Evolutionary conservation across 2,888 invertebrate genomes (phyloP), one percentile per base, ranked within the genome.

Genomic region (Endomychus coccineus): DNA sequence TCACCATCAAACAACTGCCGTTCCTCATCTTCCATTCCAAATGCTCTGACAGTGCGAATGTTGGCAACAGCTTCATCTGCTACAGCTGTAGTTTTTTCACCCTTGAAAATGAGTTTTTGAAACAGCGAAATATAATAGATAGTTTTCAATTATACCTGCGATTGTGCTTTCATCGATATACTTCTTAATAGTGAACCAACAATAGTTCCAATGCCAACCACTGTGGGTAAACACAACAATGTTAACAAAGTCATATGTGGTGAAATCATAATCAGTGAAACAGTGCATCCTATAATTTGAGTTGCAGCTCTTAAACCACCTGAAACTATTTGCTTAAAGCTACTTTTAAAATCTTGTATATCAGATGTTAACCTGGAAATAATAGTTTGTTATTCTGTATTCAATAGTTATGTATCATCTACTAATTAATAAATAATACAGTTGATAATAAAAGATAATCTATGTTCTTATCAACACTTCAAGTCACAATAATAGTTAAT

Each of bases 301-400:
- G 94, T 84, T 3, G 75, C 64, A 28, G 91, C 89, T 38, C 91
- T 71, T 16, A 97, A 64, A 1, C 96, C 96, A 54, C 94, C 94
- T 1, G 95, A 88, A 27, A 97, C 80, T 14, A 86, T 85, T 55
- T 86, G 80, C 62, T 97, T 97, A 60, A 97, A 96, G 1, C 89
- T 85, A 52, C 94, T 91, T 67, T 97, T 97, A 62, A 97, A 96
- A 58, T 96, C 95, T 62, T 97, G 95, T 5, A 96, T 82, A 67
- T 97, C 96, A 27, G 84, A 78, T 15, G 94, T 94, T 43, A 96
- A 68, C 51, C 88, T 83, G 62, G 36, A 73, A 69, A 40, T 28
- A 31, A n/a, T n/a, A n/a, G n/a, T n/a, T n/a, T n/a, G n/a, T n/a
- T n/a, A n/a, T 36, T 14, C 36, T 36, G 15, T 33, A 38, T 35